Evolutionary conservation across 2,113 vertebrate species (phyloP), one percentile per base, ranked within the genome.

Genomic region (Cepphus grylle): DNA sequence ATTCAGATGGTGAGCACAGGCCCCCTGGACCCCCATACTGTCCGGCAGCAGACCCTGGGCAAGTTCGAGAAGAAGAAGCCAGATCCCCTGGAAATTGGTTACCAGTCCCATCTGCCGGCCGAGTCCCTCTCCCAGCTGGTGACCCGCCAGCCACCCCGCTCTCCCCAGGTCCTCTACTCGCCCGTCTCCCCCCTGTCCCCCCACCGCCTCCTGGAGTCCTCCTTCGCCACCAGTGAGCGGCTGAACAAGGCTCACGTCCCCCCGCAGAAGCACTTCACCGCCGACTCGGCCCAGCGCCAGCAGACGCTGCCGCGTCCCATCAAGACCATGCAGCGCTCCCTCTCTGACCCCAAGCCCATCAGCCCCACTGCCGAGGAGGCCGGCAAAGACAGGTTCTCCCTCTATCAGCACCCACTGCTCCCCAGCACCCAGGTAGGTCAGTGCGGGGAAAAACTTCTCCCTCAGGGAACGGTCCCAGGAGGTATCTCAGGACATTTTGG

Each of bases 321-420:
- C 96, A 99, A 99, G 98, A 99, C 98, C 98, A 98, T 99, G 96
- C 99, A 99, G 96, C 98, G 99, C 78, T 99, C 99, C 79, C 98
- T 99, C 98, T 99, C 99, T 0, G 99, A 99, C 96, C 99, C 99
- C 73, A 99, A 99, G 94, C 99, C 99, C 96, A 99, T 99, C 96
- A 99, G 99, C 97, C 99, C 99, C 87, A 99, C 99, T 3, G 99
- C 99, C 17, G 99, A 99, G 78, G 99, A 99, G 76, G 98, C 99
- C 7, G 80, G 98, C 88, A 99, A 99, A 98, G 99, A 99, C 97
- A 99, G 99, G 85, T 99, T 99, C 97, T 99, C 99, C 70, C 98
- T 99, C 95, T 99, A 99, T 97, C 99, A 99, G 97, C 99, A 99
- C 90, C 98, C 99, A 30, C 98, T 98, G 96, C 97, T 99, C 56